Evolutionary conservation across 2,888 invertebrate genomes (phyloP).

Genomic region (Athalia rosae): DNA sequence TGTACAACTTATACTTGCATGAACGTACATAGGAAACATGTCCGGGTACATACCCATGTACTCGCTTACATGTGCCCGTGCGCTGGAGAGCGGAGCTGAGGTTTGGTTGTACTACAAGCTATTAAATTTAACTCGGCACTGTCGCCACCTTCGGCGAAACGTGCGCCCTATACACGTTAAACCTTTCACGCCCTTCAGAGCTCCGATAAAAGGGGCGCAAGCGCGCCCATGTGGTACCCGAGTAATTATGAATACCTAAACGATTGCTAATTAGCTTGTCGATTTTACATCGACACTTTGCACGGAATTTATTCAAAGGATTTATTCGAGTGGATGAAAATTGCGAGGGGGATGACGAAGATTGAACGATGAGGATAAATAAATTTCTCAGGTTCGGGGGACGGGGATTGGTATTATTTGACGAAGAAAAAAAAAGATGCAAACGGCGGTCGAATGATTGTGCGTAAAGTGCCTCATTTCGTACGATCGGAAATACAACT

Average conservation of each 20-base stretch:
- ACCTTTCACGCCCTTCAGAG: conserved; percentile 43
- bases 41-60: too few species aligned
- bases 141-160: conserved; percentile 36
- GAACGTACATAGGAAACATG: too few species aligned
- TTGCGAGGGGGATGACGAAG: too few species aligned
- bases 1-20: too few species aligned
- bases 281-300: not conserved
- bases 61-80: too few species aligned
- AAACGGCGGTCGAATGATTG: too few species aligned
- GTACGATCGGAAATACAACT: too few species aligned
- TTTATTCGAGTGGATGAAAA: not conserved
- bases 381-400: too few species aligned
- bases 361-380: too few species aligned
- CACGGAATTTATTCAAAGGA: not conserved
- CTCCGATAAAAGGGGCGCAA: conserved; percentile 43
- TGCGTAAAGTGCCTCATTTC: too few species aligned
- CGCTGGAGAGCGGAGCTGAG: conserved; percentile 1
- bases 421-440: too few species aligned
- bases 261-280: conserved; percentile 38
- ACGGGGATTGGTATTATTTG: too few species aligned
- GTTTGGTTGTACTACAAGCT: conserved; percentile 47
- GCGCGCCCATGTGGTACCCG: conserved; percentile 42
- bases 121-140: conserved; percentile 49
- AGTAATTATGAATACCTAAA: conserved; percentile 51
- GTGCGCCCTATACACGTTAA: conserved; percentile 39